Conservation (phyloP, 2,888 invertebrate species). For the Balanococcus diminutus region DNA sequence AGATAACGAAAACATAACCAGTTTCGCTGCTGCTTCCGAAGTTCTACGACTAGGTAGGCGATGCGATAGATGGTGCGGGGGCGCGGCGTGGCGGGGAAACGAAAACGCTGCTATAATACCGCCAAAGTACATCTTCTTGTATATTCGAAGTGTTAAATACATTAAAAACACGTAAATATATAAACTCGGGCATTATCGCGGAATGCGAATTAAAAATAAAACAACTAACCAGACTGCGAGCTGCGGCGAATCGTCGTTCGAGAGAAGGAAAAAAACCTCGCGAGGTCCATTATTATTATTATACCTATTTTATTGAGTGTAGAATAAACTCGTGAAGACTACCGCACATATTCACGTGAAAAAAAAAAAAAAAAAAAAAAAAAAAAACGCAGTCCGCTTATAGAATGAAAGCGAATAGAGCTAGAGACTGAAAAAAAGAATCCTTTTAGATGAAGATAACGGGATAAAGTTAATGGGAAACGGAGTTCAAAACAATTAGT, state of each 20-base stretch:
- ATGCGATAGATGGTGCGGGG: not conserved
- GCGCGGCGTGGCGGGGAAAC: not conserved
- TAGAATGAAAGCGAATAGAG: constrained; percentile 9
- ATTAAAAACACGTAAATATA: constrained; percentile 41
- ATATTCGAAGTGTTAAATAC: constrained; percentile 37
- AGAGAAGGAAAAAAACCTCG: not conserved
- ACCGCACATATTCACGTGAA: not conserved
- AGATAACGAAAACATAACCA: constrained; percentile 43
- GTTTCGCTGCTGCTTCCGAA: constrained; percentile 38
- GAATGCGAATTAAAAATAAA: constrained; percentile 35
- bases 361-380: not conserved
- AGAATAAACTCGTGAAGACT: not conserved
- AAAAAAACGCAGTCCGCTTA: not conserved
- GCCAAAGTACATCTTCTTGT: constrained; percentile 14
- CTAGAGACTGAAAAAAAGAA: constrained; percentile 24
- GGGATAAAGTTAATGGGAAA: constrained; percentile 51
- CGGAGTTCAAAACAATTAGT: constrained; percentile 51
- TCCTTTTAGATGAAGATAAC: constrained; percentile 50
- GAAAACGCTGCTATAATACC: not conserved
- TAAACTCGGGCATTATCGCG: constrained; percentile 30
- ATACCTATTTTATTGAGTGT: constrained; percentile 24
- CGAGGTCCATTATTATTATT: constrained; percentile 29
- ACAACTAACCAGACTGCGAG: not conserved
- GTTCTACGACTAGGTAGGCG: not conserved
- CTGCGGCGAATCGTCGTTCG: not conserved